phyloP scores from a whole-genome alignment of 2,888 invertebrate species.

The Thecophora atra region DNA sequence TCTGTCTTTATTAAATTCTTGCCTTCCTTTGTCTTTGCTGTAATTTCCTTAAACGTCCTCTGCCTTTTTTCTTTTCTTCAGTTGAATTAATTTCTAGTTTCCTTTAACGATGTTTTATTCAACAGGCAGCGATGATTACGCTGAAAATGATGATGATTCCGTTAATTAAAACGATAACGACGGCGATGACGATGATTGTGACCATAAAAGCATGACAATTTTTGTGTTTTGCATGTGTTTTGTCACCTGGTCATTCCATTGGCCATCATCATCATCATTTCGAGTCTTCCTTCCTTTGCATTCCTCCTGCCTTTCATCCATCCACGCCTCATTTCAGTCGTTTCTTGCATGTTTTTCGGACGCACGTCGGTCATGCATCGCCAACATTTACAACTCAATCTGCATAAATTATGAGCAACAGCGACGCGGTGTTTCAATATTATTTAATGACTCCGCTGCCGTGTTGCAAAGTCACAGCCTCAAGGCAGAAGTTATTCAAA shows the following conservation, averaged over 20 bases:
- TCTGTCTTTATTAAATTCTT: no score
- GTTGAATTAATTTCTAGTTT: no score
- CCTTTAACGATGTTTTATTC: no score
- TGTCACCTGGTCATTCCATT: constrained; percentile 39
- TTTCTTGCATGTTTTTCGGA: neutral
- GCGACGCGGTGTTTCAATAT: constrained; percentile 1
- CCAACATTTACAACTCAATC: constrained; percentile 33
- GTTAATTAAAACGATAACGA: no score
- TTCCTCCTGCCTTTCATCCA: neutral
- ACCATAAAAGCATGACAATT: no score
- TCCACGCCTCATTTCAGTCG: neutral
- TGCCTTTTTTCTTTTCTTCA: no score
- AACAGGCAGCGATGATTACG: no score
- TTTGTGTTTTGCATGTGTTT: constrained; percentile 44
- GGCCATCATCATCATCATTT: neutral
- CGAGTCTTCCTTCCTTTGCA: neutral
- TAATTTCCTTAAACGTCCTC: no score
- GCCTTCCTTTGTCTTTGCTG: no score
- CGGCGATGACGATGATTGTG: no score
- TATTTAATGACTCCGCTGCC: neutral
- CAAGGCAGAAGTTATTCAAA: constrained; percentile 18
- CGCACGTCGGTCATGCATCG: constrained; percentile 29
- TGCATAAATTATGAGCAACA: constrained; percentile 33
- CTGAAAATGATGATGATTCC: no score
- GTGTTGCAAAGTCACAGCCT: constrained; percentile 19